Evolutionary conservation across 2,888 invertebrate species (phyloP), one percentile per base, ranked within the genome.

Genomic region (Tachina grossa): DNA sequence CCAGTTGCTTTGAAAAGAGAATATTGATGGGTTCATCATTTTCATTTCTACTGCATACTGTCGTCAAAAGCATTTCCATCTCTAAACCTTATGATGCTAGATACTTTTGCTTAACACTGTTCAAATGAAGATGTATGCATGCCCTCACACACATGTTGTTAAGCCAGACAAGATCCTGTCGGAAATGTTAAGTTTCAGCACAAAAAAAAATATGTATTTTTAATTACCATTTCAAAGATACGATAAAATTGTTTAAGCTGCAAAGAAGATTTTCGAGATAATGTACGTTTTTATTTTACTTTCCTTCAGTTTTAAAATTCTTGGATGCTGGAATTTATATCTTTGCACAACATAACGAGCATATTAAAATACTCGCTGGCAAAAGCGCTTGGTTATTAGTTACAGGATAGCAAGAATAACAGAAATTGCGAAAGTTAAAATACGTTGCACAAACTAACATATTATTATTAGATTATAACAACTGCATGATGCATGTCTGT

Each of bases 191-290:
- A 49, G 22, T 59, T 59, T 43, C 14, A 47, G 47, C 31, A 31
- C 31, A 31, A 47, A 49, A 51, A 63, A 65, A 11, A n/a, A n/a
- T n/a, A 66, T 49, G 4, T 47, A 41, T 49, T 61, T 74, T 74
- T 49, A 61, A 74, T 74, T 61, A 49, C 72, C 61, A 49, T 61
- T 49, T 49, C 39, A 39, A 49, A 16, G 72, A 59, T n/a, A n/a
- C n/a, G n/a, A n/a, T 61, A 49, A 59, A 57, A 74, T 59, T 39
- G 13, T 9, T 59, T n/a, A 59, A 59, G 39, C 2, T 63, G 14
- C 19, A 63, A 6, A 61, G 19, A 47, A 49, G 22, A 45, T n/a
- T 53, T 45, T 41, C 14, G 5, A 43, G 43, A 53, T 22, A 43
- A 75, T 51, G 16, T 39, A 6, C 0, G 31, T 31, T 31, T 31